These are phyloP conservation scores for Psylliodes chrysocephalus DNA, from an alignment of 2,888 invertebrate genomes.

Conservation along the genomic window DNA sequence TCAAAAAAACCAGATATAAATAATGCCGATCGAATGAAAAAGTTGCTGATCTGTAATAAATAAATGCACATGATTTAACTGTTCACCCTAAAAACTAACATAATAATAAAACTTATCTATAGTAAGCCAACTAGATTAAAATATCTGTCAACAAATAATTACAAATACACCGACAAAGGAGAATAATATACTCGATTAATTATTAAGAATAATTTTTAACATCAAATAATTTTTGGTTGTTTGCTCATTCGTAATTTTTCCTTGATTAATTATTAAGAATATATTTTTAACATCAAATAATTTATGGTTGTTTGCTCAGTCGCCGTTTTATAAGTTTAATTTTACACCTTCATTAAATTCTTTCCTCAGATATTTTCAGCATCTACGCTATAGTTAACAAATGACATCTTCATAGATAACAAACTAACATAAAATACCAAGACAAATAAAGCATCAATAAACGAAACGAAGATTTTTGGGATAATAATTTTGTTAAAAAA, in stretches of 20 bases:
- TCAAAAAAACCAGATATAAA: constrained; percentile 16
- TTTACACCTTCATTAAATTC: too few species aligned
- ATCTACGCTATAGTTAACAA: too few species aligned
- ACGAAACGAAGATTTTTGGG: too few species aligned
- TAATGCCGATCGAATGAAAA: constrained; percentile 17
- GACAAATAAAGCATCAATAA: too few species aligned
- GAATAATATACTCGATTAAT: neutral
- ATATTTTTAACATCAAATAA: neutral
- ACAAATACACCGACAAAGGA: constrained; percentile 27
- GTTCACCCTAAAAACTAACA: constrained; percentile 38
- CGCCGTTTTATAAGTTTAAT: too few species aligned
- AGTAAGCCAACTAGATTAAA: constrained; percentile 39
- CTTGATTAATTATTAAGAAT: neutral
- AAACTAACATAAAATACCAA: too few species aligned
- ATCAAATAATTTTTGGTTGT: neutral
- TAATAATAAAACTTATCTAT: constrained; percentile 39
- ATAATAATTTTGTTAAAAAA: too few species aligned
- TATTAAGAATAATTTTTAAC: neutral
- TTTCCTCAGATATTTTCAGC: too few species aligned
- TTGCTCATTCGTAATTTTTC: too few species aligned
- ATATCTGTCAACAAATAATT: constrained; percentile 38
- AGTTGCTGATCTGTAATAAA: constrained; percentile 23
- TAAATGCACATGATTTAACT: constrained; percentile 25
- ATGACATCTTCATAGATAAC: too few species aligned
- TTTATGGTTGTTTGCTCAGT: too few species aligned